Evolutionary conservation across 2,113 vertebrate species (phyloP).

Genomic region (Antigone vipio): DNA sequence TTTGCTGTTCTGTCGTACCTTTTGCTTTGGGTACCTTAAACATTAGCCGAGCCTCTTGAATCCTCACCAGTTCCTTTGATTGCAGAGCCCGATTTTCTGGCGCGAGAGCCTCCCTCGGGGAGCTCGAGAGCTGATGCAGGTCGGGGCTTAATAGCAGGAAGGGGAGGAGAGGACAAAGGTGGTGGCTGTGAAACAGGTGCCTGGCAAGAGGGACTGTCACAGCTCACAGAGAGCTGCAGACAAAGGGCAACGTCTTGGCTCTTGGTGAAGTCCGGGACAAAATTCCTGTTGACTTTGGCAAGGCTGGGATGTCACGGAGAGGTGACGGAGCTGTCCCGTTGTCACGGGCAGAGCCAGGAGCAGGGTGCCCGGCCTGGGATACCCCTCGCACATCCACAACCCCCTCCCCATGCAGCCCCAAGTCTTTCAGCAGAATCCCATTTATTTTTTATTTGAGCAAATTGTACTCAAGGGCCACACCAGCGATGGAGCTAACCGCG

Average conservation of each 20-base stretch:
- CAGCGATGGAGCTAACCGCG: rapidly evolving
- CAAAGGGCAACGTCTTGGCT: not conserved
- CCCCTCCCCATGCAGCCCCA: not conserved
- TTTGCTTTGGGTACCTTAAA: not conserved
- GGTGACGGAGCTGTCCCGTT: not conserved
- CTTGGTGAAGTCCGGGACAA: not conserved
- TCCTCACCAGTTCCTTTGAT: not conserved
- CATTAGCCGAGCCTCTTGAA: rapidly evolving
- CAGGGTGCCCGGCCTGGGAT: rapidly evolving
- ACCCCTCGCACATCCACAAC: not conserved
- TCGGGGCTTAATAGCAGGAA: not conserved
- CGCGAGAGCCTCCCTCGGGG: not conserved
- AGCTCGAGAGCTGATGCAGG: not conserved
- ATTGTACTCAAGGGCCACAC: rapidly evolving
- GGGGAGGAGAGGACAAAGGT: not conserved
- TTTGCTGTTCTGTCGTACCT: not conserved
- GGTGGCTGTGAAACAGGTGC: not conserved
- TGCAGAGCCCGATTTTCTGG: not conserved
- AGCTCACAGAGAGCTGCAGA: not conserved
- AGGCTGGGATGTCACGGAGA: not conserved
- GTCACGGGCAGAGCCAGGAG: not conserved
- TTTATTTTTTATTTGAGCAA: not conserved
- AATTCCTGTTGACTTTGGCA: slow-evolving; percentile 10
- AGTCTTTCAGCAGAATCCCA: not conserved
- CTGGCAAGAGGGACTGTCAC: not conserved